phyloP scores from a whole-genome alignment of 2,113 vertebrate species.

The Falco punctatus region DNA sequence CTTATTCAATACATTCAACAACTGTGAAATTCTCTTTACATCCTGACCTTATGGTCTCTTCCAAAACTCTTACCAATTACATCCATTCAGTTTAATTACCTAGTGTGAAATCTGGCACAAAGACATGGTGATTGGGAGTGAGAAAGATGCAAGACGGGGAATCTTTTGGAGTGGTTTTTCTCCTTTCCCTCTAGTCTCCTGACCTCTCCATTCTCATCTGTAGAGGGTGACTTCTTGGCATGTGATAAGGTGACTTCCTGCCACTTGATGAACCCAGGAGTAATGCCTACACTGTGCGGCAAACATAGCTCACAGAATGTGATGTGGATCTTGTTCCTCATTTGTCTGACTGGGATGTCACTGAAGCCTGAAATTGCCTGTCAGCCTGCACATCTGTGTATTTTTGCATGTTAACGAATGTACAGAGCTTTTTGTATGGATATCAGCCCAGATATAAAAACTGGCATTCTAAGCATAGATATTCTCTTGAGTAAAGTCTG shows the following conservation, averaged over 20 bases:
- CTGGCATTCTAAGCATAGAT: not conserved
- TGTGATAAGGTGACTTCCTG: not conserved
- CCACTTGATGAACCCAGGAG: not conserved
- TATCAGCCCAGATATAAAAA: not conserved
- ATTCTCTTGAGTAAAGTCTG: not conserved
- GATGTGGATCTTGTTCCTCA: not conserved
- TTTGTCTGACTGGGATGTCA: not conserved
- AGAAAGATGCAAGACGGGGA: not conserved
- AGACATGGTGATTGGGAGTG: not conserved
- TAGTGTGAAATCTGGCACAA: not conserved
- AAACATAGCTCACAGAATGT: not conserved
- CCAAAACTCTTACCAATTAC: not conserved
- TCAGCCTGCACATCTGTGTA: not conserved
- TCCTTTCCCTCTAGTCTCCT: not conserved
- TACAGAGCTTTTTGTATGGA: not conserved
- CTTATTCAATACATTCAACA: not conserved
- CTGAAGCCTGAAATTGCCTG: not conserved
- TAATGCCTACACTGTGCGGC: rapidly evolving
- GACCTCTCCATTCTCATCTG: too few species aligned
- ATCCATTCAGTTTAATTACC: not conserved
- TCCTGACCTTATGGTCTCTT: not conserved
- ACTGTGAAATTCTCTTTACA: not conserved
- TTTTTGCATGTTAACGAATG: not conserved
- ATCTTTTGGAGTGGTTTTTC: not conserved
- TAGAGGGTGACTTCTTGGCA: not conserved